These are phyloP conservation scores for Tigriopus californicus DNA, from an alignment of 2,888 invertebrate species.

Conservation along the genomic window DNA sequence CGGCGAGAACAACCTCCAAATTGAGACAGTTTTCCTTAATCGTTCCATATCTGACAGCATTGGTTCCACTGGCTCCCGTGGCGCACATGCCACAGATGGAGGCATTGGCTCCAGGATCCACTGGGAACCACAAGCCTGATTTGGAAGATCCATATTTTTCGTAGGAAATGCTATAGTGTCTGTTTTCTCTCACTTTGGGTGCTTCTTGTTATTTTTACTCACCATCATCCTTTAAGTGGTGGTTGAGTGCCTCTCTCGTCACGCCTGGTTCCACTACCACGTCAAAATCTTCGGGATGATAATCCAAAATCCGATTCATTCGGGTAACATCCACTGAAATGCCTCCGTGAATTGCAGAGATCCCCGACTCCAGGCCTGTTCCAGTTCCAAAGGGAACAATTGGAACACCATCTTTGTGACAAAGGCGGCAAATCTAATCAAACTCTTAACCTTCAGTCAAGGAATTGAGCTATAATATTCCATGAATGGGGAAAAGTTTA, in stretches of 20 bases:
- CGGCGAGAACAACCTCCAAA: constrained; percentile 30
- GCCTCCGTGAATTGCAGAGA: constrained; percentile 30
- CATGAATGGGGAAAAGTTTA: no score
- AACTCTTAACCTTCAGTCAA: not conserved
- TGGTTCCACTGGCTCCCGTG: constrained; percentile 36
- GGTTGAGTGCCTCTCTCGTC: constrained; percentile 30
- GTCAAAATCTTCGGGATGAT: constrained; percentile 33
- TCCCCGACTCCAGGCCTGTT: constrained; percentile 35
- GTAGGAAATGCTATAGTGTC: no score
- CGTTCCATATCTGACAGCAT: constrained; percentile 35
- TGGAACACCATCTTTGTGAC: constrained; percentile 28
- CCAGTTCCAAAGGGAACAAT: constrained; percentile 35
- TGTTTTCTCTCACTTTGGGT: no score
- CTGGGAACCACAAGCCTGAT: constrained; percentile 13
- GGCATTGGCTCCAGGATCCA: constrained; percentile 36
- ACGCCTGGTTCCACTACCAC: constrained; percentile 32
- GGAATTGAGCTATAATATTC: no score
- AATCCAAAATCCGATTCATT: constrained; percentile 28
- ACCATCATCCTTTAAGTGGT: constrained; percentile 29
- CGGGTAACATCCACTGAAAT: constrained; percentile 30
- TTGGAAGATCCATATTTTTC: no score
- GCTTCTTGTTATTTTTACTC: no score
- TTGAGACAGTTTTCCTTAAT: constrained; percentile 34
- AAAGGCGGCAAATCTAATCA: constrained; percentile 20
- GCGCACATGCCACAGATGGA: constrained; percentile 36